Percentiles rank a stretch among this genome's conserved stretches.
phyloP scores from a whole-genome alignment of 2,888 invertebrate species.

The Ectobius pallidus region DNA sequence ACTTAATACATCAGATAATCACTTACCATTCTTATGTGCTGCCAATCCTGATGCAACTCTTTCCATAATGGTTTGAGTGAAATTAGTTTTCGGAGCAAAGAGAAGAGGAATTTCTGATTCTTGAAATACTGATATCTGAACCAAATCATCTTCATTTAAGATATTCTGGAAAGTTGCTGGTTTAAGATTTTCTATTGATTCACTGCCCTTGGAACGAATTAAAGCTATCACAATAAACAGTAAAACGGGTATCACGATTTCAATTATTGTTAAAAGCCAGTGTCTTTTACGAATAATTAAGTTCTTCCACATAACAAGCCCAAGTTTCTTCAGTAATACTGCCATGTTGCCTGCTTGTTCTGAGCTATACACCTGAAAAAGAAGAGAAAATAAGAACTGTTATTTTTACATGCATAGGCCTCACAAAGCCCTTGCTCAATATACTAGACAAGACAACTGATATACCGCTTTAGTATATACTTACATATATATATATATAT shows the following conservation, averaged over 20 bases:
- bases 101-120: neutral
- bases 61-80: slow-evolving; percentile 10
- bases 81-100: slow-evolving; percentile 21
- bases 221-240: slow-evolving; percentile 30
- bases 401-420: too few species aligned
- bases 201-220: neutral
- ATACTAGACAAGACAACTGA: too few species aligned
- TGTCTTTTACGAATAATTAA: slow-evolving; percentile 33
- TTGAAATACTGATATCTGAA: neutral
- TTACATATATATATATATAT: too few species aligned
- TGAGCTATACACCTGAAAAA: too few species aligned
- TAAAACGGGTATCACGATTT: slow-evolving; percentile 33
- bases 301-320: slow-evolving; percentile 39
- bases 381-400: too few species aligned
- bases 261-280: slow-evolving; percentile 35
- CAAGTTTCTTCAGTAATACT: slow-evolving; percentile 14
- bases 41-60: neutral
- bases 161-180: neutral
- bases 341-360: too few species aligned
- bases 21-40: too few species aligned
- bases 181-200: neutral
- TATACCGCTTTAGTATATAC: too few species aligned
- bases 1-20: too few species aligned
- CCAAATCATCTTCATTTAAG: neutral
- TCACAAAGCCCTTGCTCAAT: too few species aligned